Evolutionary conservation across 2,888 invertebrate genomes (phyloP).

Genomic region (Drosophila prostipennis): DNA sequence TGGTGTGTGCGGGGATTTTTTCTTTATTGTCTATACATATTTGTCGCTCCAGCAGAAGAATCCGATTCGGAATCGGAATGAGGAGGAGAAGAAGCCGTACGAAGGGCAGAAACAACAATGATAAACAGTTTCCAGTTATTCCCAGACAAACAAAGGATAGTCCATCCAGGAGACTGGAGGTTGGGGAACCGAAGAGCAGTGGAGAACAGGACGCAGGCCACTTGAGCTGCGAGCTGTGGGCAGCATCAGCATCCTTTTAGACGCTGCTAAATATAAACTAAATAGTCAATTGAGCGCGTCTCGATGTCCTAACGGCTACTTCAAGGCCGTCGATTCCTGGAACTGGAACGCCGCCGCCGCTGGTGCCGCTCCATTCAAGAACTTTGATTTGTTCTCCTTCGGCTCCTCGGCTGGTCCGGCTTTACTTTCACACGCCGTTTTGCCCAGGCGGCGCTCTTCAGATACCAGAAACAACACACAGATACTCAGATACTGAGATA

Average conservation of each 20-base stretch:
- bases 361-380: constrained; percentile 45
- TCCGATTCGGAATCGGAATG: constrained; percentile 1
- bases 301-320: constrained; percentile 71
- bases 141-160: constrained; percentile 70
- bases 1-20: constrained; percentile 46
- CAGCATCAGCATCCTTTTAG: constrained; percentile 69
- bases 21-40: constrained; percentile 23
- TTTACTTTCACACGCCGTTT: constrained; percentile 68
- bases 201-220: constrained; percentile 48
- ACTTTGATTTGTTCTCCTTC: constrained; percentile 56
- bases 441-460: constrained; percentile 39
- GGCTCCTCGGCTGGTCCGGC: constrained; percentile 4
- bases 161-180: constrained; percentile 14
- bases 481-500: constrained; percentile 20
- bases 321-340: constrained; percentile 73
- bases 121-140: constrained; percentile 78
- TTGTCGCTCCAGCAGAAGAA: constrained; percentile 15
- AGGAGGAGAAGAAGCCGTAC: constrained; percentile 30
- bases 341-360: constrained; percentile 58
- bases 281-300: constrained; percentile 78
- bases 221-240: constrained; percentile 67
- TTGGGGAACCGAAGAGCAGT: constrained; percentile 31
- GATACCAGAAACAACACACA: constrained; percentile 18
- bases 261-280: constrained; percentile 79
- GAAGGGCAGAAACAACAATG: constrained; percentile 70